Conservation (phyloP, 1,140 invertebrate species). For the Heliothis subflexa region DNA sequence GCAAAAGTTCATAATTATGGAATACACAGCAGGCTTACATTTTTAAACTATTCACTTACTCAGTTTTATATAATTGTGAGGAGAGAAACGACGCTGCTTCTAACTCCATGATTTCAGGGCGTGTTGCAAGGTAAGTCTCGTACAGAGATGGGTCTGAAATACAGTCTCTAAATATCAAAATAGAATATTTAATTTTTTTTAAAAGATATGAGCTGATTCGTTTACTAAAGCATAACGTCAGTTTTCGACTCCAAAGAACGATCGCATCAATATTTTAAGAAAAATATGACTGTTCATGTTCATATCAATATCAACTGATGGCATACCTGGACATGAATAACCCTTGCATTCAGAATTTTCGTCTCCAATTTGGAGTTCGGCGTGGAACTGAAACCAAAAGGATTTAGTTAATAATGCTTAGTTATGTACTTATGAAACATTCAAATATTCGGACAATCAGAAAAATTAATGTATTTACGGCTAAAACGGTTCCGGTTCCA, state of each 20-base stretch:
- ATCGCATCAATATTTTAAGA: too few species aligned
- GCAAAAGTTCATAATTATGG: too few species aligned
- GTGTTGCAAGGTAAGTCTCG: constrained; percentile 87
- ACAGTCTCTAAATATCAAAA: background rate
- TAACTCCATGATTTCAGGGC: constrained; percentile 89
- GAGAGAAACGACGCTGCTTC: constrained; percentile 88
- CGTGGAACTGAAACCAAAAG: constrained; percentile 88
- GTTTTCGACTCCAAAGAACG: too few species aligned
- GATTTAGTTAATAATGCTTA: background rate
- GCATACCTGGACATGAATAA: constrained; percentile 58
- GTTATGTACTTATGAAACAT: background rate
- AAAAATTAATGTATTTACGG: constrained; percentile 80
- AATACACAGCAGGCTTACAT: background rate
- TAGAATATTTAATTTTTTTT: too few species aligned
- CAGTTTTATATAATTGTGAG: constrained; percentile 83
- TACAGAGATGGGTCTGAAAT: constrained; percentile 87
- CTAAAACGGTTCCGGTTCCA: constrained; percentile 86
- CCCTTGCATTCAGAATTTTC: constrained; percentile 53
- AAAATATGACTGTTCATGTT: background rate
- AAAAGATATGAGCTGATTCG: too few species aligned
- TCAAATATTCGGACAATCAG: background rate
- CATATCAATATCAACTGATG: too few species aligned
- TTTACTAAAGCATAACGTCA: too few species aligned
- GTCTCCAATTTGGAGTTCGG: constrained; percentile 84
- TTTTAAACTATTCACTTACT: constrained; percentile 69